Percentiles rank a stretch among this genome's conserved stretches.
phyloP scores from a whole-genome alignment of 2,888 invertebrate species.

The Meta bourneti region DNA sequence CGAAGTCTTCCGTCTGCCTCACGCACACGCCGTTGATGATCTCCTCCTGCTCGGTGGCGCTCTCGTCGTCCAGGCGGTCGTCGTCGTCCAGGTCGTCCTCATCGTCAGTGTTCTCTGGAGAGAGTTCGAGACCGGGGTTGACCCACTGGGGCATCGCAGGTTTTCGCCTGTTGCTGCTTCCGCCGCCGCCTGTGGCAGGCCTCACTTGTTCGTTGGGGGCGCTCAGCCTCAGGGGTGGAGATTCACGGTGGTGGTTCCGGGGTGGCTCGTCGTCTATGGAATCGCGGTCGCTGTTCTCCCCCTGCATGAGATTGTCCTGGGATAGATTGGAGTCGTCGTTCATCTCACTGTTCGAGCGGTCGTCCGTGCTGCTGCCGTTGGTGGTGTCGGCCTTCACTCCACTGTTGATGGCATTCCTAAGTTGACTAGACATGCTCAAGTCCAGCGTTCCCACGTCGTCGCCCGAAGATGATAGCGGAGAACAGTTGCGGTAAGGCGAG shows the following conservation, averaged over 20 bases:
- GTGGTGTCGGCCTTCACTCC: conserved; percentile 83
- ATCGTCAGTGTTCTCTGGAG: conserved; percentile 79
- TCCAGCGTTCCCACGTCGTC: conserved; percentile 83
- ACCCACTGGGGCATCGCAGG: conserved; percentile 99
- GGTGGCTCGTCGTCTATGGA: conserved; percentile 56
- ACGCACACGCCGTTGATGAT: conserved; percentile 97
- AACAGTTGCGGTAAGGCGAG: conserved; percentile 77
- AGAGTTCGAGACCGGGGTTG: conserved; percentile 87
- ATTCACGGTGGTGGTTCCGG: background rate
- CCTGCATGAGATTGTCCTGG: conserved; percentile 82
- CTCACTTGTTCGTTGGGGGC: conserved; percentile 27
- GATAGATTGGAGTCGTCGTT: conserved; percentile 86
- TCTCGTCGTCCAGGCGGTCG: conserved; percentile 79
- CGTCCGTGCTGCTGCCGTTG: conserved; percentile 89
- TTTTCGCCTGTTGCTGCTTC: conserved; percentile 86
- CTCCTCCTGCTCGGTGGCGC: conserved; percentile 84
- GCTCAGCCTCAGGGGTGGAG: conserved; percentile 28
- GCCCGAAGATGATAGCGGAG: conserved; percentile 78
- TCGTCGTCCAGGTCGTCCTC: conserved; percentile 78
- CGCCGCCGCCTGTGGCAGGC: conserved; percentile 28
- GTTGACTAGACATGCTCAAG: conserved; percentile 84
- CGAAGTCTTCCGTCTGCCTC: conserved; percentile 90
- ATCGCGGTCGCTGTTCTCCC: conserved; percentile 76
- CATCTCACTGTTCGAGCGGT: conserved; percentile 89
- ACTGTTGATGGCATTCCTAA: conserved; percentile 68